Evolutionary conservation across 1,140 invertebrate genomes (phyloP).

Genomic region (Alviniconcha marisindica): DNA sequence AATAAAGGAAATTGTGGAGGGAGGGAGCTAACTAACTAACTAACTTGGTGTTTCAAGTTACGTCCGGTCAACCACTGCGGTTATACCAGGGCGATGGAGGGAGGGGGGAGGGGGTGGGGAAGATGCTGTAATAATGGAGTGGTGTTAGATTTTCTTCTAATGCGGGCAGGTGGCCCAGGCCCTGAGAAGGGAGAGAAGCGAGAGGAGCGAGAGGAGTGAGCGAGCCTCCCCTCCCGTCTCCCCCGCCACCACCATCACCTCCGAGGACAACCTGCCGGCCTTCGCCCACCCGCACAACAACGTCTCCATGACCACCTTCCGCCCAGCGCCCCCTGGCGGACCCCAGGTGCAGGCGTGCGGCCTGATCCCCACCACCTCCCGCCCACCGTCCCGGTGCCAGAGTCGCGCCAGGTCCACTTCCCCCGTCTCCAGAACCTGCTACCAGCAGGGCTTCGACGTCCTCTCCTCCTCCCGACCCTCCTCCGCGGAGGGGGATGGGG

Average conservation of each 20-base stretch:
- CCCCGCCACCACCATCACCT: constrained; percentile 24
- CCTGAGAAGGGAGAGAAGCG: neutral
- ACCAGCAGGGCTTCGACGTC: constrained; percentile 26
- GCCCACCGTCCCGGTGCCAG: constrained; percentile 26
- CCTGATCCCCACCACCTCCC: constrained; percentile 26
- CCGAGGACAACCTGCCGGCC: constrained; percentile 23
- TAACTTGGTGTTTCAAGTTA: neutral
- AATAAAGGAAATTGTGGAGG: no score
- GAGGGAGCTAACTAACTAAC: neutral
- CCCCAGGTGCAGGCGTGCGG: neutral
- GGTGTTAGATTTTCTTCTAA: neutral
- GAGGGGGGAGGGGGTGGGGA: no score
- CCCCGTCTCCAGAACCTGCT: neutral
- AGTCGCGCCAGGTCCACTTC: constrained; percentile 7
- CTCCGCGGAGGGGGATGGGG: neutral
- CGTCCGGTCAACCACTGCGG: no score
- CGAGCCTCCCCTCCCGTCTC: neutral
- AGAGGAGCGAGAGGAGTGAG: neutral
- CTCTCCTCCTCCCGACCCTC: neutral
- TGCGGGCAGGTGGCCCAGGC: constrained; percentile 23
- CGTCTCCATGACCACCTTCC: constrained; percentile 19
- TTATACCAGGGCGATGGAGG: no score
- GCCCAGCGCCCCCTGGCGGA: neutral
- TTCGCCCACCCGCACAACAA: constrained; percentile 6
- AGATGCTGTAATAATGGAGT: neutral